Base-by-base conservation (phyloP, 2,888 invertebrate genomes). In the Patella ulyssiponensis region DNA sequence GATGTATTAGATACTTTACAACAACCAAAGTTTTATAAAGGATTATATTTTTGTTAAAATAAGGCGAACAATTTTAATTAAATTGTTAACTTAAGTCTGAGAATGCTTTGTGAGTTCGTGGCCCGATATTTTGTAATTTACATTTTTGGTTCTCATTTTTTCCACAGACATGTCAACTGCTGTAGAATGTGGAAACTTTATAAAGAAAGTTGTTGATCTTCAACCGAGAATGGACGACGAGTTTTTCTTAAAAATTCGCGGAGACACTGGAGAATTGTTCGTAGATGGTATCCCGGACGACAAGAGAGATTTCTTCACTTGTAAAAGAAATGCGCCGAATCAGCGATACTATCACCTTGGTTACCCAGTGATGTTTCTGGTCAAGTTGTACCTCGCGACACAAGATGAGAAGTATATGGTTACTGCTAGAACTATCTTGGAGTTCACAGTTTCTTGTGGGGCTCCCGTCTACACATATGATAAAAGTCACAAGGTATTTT, bases 301-400 rank as follows among this genome's bases (percentile, higher is more conserved):
- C 64, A 71, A 77, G 52, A 23, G 44, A 0, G 64, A 51, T 20
- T 77, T 71, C 69, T 77, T 77, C 74, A 44, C n/a, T 23, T 51
- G 72, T 4, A 77, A 77, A 69, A 72, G 69, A n/a, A 73, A 77
- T n/a, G 77, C n/a, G 5, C 64, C 33, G 20, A 73, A 64, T 53
- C 71, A 77, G 69, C 20, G 64, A 23, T 77, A 71, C 52, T 77
- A 54, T 58, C 53, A 71, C 69, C 69, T 77, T 15, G 77, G 77
- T 17, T 77, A 71, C 27, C 77, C 77, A n/a, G 64, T 77, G 14
- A 77, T 77, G 12, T 77, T 77, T 27, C 73, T 77, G 53, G 15
- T 44, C 56, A 77, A 72, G 51, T 69, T 77, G 3, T 56, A 73
- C 53, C 17, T 58, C 15, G 73, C 77, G 20, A 77, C 77, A n/a